Evolutionary conservation across 2,888 invertebrate genomes (phyloP).

Genomic region (Cactoblastis cactorum): DNA sequence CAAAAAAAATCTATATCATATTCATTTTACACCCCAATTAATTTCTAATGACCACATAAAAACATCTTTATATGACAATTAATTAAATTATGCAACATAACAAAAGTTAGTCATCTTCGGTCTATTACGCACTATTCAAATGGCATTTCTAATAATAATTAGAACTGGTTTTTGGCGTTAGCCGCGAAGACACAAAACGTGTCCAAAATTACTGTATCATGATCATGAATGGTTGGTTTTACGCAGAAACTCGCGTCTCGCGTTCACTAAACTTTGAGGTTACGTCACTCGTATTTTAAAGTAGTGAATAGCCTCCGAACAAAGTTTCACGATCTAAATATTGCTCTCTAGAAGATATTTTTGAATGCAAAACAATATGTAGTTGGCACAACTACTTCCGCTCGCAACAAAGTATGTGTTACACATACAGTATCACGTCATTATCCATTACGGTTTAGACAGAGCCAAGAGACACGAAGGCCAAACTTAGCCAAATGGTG

Average conservation of each 20-base stretch:
- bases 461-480: too few relatives aligned
- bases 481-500: too few relatives aligned
- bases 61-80: background rate
- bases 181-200: background rate
- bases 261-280: conserved; percentile 74
- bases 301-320: conserved; percentile 51
- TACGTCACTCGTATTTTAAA: conserved; percentile 67
- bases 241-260: conserved; percentile 36
- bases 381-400: too few relatives aligned
- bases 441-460: too few relatives aligned
- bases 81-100: background rate
- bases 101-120: background rate
- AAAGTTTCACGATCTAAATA: conserved; percentile 55
- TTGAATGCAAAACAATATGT: background rate
- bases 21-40: too few relatives aligned
- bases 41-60: too few relatives aligned
- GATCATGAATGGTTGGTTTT: conserved; percentile 21
- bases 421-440: too few relatives aligned
- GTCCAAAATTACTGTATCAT: conserved; percentile 7
- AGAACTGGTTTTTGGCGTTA: conserved; percentile 8
- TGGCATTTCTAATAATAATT: conserved; percentile 2
- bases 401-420: too few relatives aligned
- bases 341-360: conserved; percentile 15
- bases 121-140: background rate
- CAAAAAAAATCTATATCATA: too few relatives aligned